Evolutionary conservation across 2,888 invertebrate genomes (phyloP).

Genomic region (Crossocerus cetratus): DNA sequence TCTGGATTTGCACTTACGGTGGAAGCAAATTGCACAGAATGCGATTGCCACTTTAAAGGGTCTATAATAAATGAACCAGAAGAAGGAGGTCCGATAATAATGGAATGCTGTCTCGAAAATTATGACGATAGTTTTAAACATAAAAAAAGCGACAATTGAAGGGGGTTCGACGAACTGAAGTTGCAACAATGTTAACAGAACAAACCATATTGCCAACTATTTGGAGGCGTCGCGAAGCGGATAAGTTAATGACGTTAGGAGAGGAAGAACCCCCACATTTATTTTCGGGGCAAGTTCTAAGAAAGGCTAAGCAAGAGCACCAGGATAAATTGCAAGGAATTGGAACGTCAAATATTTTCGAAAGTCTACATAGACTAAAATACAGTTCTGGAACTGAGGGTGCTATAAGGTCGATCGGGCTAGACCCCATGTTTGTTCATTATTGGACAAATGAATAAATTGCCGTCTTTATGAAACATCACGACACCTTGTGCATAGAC

Average conservation of each 20-base stretch:
- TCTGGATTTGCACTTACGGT: background rate
- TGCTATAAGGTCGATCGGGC: background rate
- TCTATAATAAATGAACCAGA: background rate
- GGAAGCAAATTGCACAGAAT: background rate
- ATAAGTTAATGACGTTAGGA: background rate
- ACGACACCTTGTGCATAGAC: background rate
- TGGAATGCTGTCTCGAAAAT: background rate
- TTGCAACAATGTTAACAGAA: background rate
- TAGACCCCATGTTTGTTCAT: background rate
- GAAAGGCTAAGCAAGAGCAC: background rate
- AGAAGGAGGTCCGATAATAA: background rate
- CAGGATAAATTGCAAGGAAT: background rate
- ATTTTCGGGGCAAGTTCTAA: background rate
- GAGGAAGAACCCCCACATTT: background rate
- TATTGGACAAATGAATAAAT: background rate
- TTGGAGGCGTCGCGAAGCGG: background rate
- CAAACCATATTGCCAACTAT: background rate
- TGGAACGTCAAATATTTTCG: background rate
- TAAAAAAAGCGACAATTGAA: background rate
- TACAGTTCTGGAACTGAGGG: background rate
- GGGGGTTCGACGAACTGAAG: background rate
- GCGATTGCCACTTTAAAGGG: background rate
- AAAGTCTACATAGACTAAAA: background rate
- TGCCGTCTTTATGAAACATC: background rate
- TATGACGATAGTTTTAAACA: background rate